Evolutionary conservation across 1,140 invertebrate species (phyloP).

Genomic region (Drosophila ananassae): DNA sequence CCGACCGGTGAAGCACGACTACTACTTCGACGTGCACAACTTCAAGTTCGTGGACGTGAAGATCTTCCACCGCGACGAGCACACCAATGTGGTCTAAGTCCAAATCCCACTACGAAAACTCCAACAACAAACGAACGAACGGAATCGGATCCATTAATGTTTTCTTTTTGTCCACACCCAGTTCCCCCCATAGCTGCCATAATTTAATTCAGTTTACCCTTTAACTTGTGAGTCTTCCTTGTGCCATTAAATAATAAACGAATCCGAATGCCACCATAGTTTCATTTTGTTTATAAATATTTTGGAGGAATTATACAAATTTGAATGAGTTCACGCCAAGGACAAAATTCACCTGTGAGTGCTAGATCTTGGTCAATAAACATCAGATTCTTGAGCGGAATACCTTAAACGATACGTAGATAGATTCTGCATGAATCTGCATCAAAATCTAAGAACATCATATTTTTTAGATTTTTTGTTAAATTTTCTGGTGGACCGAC

Average conservation of each 20-base stretch:
- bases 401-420: too few species aligned
- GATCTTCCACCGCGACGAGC: constrained; percentile 87
- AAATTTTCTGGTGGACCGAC: too few species aligned
- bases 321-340: too few species aligned
- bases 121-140: constrained; percentile 22
- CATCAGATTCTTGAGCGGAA: too few species aligned
- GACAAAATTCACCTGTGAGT: too few species aligned
- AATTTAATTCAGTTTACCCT: constrained; percentile 36
- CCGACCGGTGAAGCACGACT: constrained; percentile 85
- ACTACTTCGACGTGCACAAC: constrained; percentile 87
- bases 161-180: constrained; percentile 17
- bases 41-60: constrained; percentile 88
- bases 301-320: background rate
- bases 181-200: constrained; percentile 29
- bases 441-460: too few species aligned
- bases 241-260: constrained; percentile 37
- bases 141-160: constrained; percentile 17
- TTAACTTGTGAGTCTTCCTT: constrained; percentile 32
- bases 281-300: background rate
- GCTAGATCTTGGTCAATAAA: too few species aligned
- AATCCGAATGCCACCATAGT: constrained; percentile 6
- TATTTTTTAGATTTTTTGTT: too few species aligned
- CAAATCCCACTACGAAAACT: constrained; percentile 1
- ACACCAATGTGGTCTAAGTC: constrained; percentile 67
- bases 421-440: too few species aligned